Percentiles rank a stretch among this genome's conserved stretches.
These are phyloP conservation scores for Zonitis immaculata DNA, from an alignment of 2,888 invertebrate species.

Conservation along the genomic window DNA sequence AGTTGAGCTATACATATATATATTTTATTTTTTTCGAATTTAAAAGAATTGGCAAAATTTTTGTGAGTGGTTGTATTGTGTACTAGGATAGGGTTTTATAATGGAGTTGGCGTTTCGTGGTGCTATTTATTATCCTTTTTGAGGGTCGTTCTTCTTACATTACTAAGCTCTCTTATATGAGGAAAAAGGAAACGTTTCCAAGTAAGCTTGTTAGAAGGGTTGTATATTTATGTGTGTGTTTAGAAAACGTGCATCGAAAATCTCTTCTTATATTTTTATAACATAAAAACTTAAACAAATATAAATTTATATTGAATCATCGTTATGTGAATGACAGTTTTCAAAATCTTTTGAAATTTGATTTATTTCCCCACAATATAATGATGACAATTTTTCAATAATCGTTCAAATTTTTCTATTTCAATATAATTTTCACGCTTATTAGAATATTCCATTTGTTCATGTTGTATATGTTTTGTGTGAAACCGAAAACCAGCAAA, in stretches of 20 bases:
- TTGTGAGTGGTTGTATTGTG: constrained; percentile 12
- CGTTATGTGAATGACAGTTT: constrained; percentile 6
- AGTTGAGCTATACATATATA: no score
- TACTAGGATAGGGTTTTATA: constrained; percentile 13
- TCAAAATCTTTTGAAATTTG: constrained; percentile 10
- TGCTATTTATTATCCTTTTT: constrained; percentile 29
- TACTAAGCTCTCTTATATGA: constrained; percentile 25
- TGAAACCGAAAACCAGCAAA: constrained; percentile 22
- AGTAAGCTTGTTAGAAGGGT: constrained; percentile 16
- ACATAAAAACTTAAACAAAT: background rate
- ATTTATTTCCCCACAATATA: no score
- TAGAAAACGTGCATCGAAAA: background rate
- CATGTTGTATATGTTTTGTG: background rate
- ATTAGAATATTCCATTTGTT: constrained; percentile 4
- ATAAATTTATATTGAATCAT: constrained; percentile 9
- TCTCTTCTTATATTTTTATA: background rate
- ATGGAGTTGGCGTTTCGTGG: constrained; percentile 19
- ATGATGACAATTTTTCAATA: no score
- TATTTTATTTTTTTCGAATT: background rate
- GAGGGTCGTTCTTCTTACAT: constrained; percentile 25
- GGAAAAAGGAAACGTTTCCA: constrained; percentile 25
- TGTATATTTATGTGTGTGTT: background rate
- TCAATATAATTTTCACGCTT: constrained; percentile 8
- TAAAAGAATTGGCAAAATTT: constrained; percentile 11
- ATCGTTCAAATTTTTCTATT: background rate